Percentiles rank a stretch among this genome's conserved stretches.
These are phyloP conservation scores for Aptenodytes patagonicus DNA, from an alignment of 2,113 vertebrate species.

Conservation along the genomic window DNA sequence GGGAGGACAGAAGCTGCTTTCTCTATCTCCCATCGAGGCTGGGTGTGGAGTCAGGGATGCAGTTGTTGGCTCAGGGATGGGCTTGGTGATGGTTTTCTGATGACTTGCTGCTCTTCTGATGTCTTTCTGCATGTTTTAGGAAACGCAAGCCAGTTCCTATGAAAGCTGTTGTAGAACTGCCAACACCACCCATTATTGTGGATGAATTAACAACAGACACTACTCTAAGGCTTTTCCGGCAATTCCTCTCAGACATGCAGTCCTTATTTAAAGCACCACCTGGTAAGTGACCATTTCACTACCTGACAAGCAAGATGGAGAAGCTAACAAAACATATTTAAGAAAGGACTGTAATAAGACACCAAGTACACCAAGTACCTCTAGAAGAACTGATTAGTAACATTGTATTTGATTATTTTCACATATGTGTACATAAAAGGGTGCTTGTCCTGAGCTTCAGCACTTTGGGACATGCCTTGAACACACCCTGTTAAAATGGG, in stretches of 20 bases:
- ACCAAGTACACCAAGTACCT: neutral
- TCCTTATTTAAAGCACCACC: rapidly evolving
- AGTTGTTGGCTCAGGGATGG: neutral
- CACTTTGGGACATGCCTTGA: neutral
- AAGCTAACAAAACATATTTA: neutral
- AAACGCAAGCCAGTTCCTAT: rapidly evolving
- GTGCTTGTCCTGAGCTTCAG: neutral
- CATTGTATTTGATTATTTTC: neutral
- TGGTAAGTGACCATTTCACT: neutral
- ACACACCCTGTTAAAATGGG: neutral
- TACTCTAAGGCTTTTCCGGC: neutral
- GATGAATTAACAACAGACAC: rapidly evolving
- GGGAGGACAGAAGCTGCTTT: neutral
- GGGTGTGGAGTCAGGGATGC: neutral
- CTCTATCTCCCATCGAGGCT: neutral
- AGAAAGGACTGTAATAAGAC: neutral
- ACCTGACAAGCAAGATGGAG: neutral
- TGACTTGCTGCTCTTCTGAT: neutral
- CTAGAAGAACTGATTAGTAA: neutral
- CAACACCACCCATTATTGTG: neutral
- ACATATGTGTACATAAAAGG: neutral
- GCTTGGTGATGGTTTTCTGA: neutral
- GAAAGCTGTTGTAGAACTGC: rapidly evolving
- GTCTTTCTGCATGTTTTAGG: neutral
- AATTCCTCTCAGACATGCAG: neutral